These are phyloP conservation scores for Sorex maritimensis DNA, from an alignment of 2,797 vertebrate species.

Conservation along the genomic window DNA sequence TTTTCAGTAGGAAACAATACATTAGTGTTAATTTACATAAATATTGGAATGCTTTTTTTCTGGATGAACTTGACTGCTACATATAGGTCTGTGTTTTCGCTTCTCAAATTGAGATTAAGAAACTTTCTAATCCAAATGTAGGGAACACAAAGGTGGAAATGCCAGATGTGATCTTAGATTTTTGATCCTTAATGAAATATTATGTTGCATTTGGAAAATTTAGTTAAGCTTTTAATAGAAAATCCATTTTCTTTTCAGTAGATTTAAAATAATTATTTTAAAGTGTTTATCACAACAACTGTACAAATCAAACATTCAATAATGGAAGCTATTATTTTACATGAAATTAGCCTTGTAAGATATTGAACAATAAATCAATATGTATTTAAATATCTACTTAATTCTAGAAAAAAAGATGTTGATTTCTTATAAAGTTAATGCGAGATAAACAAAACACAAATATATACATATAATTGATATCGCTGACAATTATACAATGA, in stretches of 20 bases:
- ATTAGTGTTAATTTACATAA: neutral
- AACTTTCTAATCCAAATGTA: conserved; percentile 30
- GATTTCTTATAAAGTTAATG: conserved; percentile 68
- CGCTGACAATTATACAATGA: conserved; percentile 31
- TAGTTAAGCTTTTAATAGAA: conserved; percentile 46
- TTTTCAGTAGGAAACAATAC: conserved; percentile 26
- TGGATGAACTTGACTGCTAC: neutral
- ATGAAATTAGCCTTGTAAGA: conserved; percentile 68
- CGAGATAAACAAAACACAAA: conserved; percentile 50
- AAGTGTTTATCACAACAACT: conserved; percentile 69
- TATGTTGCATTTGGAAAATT: conserved; percentile 43
- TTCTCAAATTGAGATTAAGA: conserved; percentile 56
- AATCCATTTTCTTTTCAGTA: conserved; percentile 63
- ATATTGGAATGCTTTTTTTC: neutral
- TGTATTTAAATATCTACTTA: conserved; percentile 66
- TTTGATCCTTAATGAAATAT: conserved; percentile 59
- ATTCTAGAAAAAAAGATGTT: conserved; percentile 53
- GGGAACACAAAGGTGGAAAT: conserved; percentile 3
- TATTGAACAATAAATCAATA: conserved; percentile 66
- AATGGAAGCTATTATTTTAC: conserved; percentile 67
- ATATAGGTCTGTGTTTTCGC: neutral
- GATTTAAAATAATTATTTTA: conserved; percentile 78
- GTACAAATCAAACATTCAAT: conserved; percentile 62
- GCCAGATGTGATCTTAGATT: conserved; percentile 47
- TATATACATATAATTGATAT: conserved; percentile 9